Percentiles rank a stretch among this genome's conserved stretches.
Conservation (phyloP, 2,113 vertebrate genomes). For the Thunnus maccoyii region DNA sequence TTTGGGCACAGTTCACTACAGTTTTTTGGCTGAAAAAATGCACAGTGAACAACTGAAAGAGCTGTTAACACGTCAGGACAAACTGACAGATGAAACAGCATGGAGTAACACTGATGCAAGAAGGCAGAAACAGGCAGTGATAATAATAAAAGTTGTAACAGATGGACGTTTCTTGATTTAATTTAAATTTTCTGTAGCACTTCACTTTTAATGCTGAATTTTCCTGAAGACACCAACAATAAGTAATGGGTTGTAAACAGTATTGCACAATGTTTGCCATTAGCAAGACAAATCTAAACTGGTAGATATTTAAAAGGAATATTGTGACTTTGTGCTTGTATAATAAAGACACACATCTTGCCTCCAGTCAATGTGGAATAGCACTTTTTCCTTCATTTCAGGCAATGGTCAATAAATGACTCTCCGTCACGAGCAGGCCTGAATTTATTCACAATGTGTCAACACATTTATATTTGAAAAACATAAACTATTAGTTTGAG, state of each 20-base stretch:
- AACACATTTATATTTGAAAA: constrained; percentile 28
- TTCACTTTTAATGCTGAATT: constrained; percentile 5
- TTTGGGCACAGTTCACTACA: neutral
- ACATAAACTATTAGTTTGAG: constrained; percentile 26
- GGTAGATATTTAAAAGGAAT: constrained; percentile 4
- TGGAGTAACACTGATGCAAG: neutral
- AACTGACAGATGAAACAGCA: neutral
- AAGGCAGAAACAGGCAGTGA: neutral
- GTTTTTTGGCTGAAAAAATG: neutral
- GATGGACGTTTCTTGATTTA: neutral
- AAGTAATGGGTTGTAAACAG: neutral
- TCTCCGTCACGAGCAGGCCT: constrained; percentile 2
- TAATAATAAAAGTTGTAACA: neutral
- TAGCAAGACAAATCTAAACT: constrained; percentile 23
- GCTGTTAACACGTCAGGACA: neutral
- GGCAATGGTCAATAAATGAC: neutral
- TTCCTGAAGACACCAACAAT: neutral
- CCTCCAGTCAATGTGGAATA: constrained; percentile 27
- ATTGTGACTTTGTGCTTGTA: constrained; percentile 3
- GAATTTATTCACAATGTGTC: constrained; percentile 9
- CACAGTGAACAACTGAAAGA: neutral
- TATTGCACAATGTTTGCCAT: neutral
- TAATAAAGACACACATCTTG: constrained; percentile 30
- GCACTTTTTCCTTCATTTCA: constrained; percentile 24
- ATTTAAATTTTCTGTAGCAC: neutral